Base-by-base conservation (phyloP, 2,888 invertebrate species). In the Pristionchus maxplancki region DNA sequence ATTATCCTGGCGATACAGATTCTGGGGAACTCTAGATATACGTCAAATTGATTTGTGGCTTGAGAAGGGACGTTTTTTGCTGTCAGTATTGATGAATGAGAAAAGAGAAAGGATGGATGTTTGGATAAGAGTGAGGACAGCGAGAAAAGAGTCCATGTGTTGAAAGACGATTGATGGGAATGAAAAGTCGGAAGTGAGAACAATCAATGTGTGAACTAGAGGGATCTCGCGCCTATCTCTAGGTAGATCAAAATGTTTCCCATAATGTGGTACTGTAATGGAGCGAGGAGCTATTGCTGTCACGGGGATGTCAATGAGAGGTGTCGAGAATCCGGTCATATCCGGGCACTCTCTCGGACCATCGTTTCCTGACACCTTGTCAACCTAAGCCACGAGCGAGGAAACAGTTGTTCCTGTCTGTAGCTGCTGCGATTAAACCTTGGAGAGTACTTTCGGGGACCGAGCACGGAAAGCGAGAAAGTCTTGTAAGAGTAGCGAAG, bases 71-170 rank as follows among this genome's bases (percentile, higher is more conserved):
- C 48, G 48, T 28, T 24, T 40, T 78, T 44, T 28, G 1, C 44
- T 78, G 8, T 8, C 48, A 78, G 44, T 20, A 9, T 78, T 28
- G 44, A 78, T 44, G 44, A 78, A 28, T 78, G 78, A 48, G 24
- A 40, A 20, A 48, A 1, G 48, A 28, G 71, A 78, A 34, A 44
- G 37, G 78, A 44, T 48, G 78, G 78, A 78, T 78, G 78, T 78
- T 78, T 78, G 78, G 44, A 78, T 78, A 78, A 78, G 78, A 78
- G 78, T 28, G 78, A 48, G 44, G 44, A 78, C 44, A 28, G 44
- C 24, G 78, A 78, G 78, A 44, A 48, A 48, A 28, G 44, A 78
- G 34, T 8, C 78, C 78, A 78, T 78, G 78, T 78, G 78, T 78
- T 78, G 78, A 13, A 28, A 44, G 78, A 28, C 40, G 44, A 78